These are phyloP conservation scores for Pseudococcus viburni DNA, from an alignment of 2,888 invertebrate species.

Conservation along the genomic window DNA sequence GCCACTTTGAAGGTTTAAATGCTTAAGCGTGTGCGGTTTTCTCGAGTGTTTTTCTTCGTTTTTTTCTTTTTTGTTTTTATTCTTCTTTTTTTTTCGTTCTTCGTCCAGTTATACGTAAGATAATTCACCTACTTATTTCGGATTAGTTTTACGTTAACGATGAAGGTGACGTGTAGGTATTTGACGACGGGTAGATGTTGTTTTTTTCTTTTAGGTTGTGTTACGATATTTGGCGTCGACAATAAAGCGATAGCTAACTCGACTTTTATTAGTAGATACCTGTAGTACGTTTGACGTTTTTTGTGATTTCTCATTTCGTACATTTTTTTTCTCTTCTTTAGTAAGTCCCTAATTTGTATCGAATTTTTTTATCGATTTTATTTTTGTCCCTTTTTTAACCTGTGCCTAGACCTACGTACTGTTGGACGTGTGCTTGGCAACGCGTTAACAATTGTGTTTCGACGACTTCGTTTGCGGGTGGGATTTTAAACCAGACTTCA, in stretches of 20 bases:
- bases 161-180: background rate
- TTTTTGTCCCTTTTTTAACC: background rate
- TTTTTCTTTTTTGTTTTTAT: constrained; percentile 3
- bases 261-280: background rate
- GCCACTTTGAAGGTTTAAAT: background rate
- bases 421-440: background rate
- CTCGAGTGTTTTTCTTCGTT: constrained; percentile 5
- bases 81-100: background rate
- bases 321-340: background rate
- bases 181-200: background rate
- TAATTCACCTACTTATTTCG: background rate
- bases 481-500: background rate
- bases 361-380: background rate
- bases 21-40: constrained; percentile 3
- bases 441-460: background rate
- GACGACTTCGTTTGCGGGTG: background rate
- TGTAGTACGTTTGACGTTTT: background rate
- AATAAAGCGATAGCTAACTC: constrained; percentile 17
- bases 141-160: background rate
- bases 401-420: background rate
- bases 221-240: background rate
- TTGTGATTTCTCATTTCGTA: constrained; percentile 25
- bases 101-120: background rate
- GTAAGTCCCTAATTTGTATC: background rate
- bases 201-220: constrained; percentile 4